phyloP scores from a whole-genome alignment of 2,888 invertebrate genomes.

The Eueremaeus valkanovi region DNA sequence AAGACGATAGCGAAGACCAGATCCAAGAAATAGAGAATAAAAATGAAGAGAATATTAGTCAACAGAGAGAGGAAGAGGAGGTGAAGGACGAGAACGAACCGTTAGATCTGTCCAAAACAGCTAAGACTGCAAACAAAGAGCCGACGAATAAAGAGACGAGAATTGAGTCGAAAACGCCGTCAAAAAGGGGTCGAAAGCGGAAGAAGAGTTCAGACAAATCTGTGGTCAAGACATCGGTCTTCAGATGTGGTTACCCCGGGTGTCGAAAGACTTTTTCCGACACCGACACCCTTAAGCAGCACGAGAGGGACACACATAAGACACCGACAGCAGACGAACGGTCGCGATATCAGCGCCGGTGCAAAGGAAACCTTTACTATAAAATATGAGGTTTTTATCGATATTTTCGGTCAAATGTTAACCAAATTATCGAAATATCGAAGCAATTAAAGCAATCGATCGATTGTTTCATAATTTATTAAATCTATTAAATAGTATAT shows the following conservation, averaged over 20 bases:
- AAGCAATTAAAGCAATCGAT: too few relatives aligned
- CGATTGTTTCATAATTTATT: too few relatives aligned
- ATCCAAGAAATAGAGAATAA: neutral
- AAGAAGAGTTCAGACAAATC: neutral
- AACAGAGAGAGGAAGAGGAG: neutral
- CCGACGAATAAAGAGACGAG: too few relatives aligned
- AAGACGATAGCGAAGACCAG: conserved; percentile 2
- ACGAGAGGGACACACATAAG: conserved; percentile 16
- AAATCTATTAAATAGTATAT: too few relatives aligned
- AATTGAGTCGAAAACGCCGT: neutral
- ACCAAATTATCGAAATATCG: too few relatives aligned
- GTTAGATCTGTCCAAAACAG: conserved; percentile 19
- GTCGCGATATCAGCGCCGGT: neutral
- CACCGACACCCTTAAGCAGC: neutral
- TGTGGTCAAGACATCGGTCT: neutral
- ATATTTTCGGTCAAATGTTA: neutral
- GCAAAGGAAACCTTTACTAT: conserved; percentile 33
- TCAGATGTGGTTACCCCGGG: conserved; percentile 22
- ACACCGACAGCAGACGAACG: neutral
- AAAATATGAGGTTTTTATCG: neutral
- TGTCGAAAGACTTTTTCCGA: conserved; percentile 18
- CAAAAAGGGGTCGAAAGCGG: conserved; percentile 11
- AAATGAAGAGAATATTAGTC: neutral
- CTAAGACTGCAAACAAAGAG: neutral
- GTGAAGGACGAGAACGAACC: neutral